A percentile compares a stretch with the other conserved stretches of the same genome.
Evolutionary conservation across 1,140 invertebrate genomes (phyloP).

Genomic region (Armadillidium nasatum): DNA sequence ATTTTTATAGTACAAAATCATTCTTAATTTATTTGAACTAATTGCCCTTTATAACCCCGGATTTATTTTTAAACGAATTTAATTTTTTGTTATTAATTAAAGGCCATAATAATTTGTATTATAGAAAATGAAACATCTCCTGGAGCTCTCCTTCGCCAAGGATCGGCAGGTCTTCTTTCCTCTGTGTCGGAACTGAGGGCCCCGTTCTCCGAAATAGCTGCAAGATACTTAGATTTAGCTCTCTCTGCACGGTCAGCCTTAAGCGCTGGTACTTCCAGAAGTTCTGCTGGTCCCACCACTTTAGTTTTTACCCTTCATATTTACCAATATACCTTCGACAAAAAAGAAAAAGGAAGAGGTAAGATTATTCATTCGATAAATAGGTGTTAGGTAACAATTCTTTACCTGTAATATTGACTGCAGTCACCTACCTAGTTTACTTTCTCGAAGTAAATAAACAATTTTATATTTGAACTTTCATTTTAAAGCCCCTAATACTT

Average conservation of each 20-base stretch:
- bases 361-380: conserved; percentile 47
- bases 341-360: conserved; percentile 79
- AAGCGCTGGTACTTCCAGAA: conserved; percentile 79
- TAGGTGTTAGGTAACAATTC: too few relatives aligned
- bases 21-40: too few relatives aligned
- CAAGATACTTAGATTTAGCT: conserved; percentile 86
- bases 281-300: conserved; percentile 57
- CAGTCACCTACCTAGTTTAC: background rate
- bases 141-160: conserved; percentile 81
- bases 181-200: conserved; percentile 86
- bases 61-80: conserved; percentile 44
- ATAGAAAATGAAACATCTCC: conserved; percentile 65
- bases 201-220: conserved; percentile 87
- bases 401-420: too few relatives aligned
- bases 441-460: background rate
- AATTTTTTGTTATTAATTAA: conserved; percentile 50
- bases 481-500: background rate
- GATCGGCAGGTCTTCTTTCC: conserved; percentile 72
- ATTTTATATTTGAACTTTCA: background rate
- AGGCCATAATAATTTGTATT: conserved; percentile 53
- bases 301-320: conserved; percentile 90
- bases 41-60: too few relatives aligned
- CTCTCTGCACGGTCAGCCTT: conserved; percentile 63
- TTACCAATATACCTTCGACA: conserved; percentile 83
- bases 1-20: too few relatives aligned